Base-by-base conservation (phyloP, 2,888 invertebrate species). In the Tenthredo amoena region DNA sequence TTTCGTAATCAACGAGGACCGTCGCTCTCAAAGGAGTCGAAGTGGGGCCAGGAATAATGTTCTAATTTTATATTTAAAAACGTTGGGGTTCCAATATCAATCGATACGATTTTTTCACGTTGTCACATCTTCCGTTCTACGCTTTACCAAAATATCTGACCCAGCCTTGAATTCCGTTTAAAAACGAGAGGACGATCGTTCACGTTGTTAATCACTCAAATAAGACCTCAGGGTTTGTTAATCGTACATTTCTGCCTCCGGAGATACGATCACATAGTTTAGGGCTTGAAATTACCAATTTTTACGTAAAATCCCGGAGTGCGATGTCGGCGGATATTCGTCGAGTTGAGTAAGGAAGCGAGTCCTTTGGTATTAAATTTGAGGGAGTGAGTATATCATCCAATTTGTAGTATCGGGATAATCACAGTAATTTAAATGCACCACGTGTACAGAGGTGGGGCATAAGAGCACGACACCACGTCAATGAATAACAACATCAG, bases 321-420 rank as follows among this genome's bases (percentile, higher is more conserved):
- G 18, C 50, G 12, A 43, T 1, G 6, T n/a, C n/a, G n/a, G 18
- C 7, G 55, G 55, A n/a, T 55, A 7, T 55, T 55, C 55, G 55
- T n/a, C n/a, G 1, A n/a, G n/a, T n/a, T n/a, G 1, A 55, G 55
- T 6, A n/a, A 55, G 18, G n/a, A 55, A n/a, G n/a, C n/a, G n/a
- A n/a, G n/a, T n/a, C 55, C 55, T 55, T 55, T 7, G n/a, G 55
- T n/a, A 55, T 55, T 55, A 55, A 55, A 55, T 55, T 55, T 55
- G 55, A 74, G 40, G 6, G 40, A 74, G n/a, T 26, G 72, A 74
- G 40, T 40, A 15, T 74, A 74, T 81, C 12, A 81, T 62, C 21
- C 37, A 81, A 62, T 62, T 37, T 81, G 58, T 4, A 81, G 37
- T 62, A 81, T 74, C 58, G 81, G 62, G 58, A 81, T 81, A 81